These are phyloP conservation scores for Haliclona indistincta DNA, from an alignment of 37 sponge, comb jelly and placozoan genomes.

Conservation along the genomic window DNA sequence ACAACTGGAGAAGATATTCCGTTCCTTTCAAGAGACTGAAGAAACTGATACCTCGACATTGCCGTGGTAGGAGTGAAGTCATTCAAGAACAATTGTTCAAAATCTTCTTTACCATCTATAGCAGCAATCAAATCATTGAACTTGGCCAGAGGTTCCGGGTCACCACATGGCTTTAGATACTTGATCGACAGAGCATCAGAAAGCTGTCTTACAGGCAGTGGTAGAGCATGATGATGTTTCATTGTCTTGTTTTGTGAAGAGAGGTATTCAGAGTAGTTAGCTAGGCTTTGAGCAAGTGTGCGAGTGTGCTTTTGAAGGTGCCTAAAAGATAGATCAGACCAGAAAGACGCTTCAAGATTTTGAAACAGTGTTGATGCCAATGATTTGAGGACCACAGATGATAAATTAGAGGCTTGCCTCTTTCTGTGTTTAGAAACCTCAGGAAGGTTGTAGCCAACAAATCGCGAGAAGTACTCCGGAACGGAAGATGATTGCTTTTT, in stretches of 20 bases:
- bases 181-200: background rate
- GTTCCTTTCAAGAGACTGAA: background rate
- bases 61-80: background rate
- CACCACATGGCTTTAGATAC: no score
- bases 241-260: conserved; percentile 21
- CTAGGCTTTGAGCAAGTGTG: background rate
- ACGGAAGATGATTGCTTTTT: conserved; percentile 16
- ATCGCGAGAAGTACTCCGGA: conserved; percentile 13
- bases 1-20: background rate
- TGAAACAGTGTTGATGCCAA: conserved; percentile 14
- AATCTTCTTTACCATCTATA: background rate
- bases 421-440: conserved; percentile 37
- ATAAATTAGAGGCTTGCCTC: background rate
- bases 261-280: conserved; percentile 34
- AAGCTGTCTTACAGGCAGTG: conserved; percentile 9
- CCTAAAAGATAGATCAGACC: background rate
- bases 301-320: conserved; percentile 12
- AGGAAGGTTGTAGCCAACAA: conserved; percentile 29
- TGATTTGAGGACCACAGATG: conserved; percentile 1
- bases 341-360: conserved; percentile 13
- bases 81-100: background rate
- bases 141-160: no score
- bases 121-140: background rate
- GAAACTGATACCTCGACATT: background rate
- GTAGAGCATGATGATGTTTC: conserved; percentile 1